phyloP scores from a whole-genome alignment of 92 coral and sea anemone species.

The Anthopleura xanthogrammica region DNA sequence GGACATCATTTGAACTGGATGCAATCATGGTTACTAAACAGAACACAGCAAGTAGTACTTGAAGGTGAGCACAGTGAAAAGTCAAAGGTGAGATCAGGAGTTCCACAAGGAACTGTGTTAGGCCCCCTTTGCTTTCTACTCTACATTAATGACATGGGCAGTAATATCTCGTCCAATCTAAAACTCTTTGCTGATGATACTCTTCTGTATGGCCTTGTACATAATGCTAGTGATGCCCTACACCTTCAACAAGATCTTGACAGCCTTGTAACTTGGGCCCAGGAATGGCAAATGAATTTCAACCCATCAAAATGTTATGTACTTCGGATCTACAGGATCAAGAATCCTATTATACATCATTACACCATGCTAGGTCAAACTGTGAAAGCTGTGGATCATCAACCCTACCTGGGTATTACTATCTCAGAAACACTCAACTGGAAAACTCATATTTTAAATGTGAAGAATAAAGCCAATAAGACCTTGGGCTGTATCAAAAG shows the following conservation, averaged over 20 bases:
- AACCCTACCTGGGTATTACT: conserved; percentile 25
- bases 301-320: too few relatives aligned
- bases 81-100: conserved; percentile 33
- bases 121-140: not conserved
- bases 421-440: conserved; percentile 26
- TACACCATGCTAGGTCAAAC: too few relatives aligned
- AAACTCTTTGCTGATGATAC: conserved; percentile 46
- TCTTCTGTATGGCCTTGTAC: too few relatives aligned
- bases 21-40: not conserved
- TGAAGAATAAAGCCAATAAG: conserved; percentile 35
- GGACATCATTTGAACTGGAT: not conserved
- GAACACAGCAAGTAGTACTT: conserved; percentile 42
- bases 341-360: too few relatives aligned
- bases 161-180: conserved; percentile 25
- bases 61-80: conserved; percentile 22
- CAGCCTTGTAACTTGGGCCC: too few relatives aligned
- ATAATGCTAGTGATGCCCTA: too few relatives aligned
- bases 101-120: conserved; percentile 36
- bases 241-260: not conserved
- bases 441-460: conserved; percentile 13
- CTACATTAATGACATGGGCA: conserved; percentile 28
- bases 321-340: too few relatives aligned
- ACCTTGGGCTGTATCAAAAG: conserved; percentile 33
- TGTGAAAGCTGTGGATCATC: conserved; percentile 21
- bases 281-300: too few relatives aligned